Percentiles rank a stretch among this genome's conserved stretches.
Evolutionary conservation across 2,113 vertebrate genomes (phyloP).

Genomic region (Apistogramma diplotaenia): DNA sequence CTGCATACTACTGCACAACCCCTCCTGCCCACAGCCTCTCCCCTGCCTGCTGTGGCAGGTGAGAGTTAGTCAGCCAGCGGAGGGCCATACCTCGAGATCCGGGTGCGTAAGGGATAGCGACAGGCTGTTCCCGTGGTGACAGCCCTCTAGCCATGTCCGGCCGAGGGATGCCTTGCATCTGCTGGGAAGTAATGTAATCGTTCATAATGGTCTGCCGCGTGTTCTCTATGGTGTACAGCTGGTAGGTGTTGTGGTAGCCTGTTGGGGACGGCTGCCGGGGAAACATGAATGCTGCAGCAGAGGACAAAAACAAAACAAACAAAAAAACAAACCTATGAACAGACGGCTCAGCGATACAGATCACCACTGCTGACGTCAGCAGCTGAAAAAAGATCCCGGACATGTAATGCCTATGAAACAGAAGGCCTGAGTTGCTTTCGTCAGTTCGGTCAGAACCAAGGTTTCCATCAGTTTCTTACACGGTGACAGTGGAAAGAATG

Average conservation of each 20-base stretch:
- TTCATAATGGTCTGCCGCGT: conserved; percentile 98
- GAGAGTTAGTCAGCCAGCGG: conserved; percentile 26
- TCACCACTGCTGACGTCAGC: conserved; percentile 47
- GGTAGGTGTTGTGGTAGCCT: conserved; percentile 95
- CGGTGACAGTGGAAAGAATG: not conserved
- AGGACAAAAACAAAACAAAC: conserved; percentile 32
- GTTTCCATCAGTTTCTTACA: not conserved
- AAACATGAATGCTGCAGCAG: conserved; percentile 90
- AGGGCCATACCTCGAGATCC: conserved; percentile 84
- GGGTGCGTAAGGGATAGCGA: conserved; percentile 84
- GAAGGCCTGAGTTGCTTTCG: not conserved
- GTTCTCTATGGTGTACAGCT: conserved; percentile 98
- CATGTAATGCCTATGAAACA: conserved; percentile 39
- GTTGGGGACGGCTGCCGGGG: conserved; percentile 92
- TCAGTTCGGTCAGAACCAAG: conserved; percentile 2
- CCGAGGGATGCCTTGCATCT: conserved; percentile 95
- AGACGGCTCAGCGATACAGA: conserved; percentile 50
- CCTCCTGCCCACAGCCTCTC: conserved; percentile 15
- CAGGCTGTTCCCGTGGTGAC: conserved; percentile 89
- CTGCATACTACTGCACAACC: conserved; percentile 48
- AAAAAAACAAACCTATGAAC: conserved; percentile 20
- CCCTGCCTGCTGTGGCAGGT: conserved; percentile 26
- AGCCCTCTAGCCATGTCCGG: conserved; percentile 87
- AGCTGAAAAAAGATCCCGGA: conserved; percentile 35
- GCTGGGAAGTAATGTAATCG: conserved; percentile 98